phyloP scores from a whole-genome alignment of 2,113 vertebrate genomes.

The Motacilla tschutschensis region DNA sequence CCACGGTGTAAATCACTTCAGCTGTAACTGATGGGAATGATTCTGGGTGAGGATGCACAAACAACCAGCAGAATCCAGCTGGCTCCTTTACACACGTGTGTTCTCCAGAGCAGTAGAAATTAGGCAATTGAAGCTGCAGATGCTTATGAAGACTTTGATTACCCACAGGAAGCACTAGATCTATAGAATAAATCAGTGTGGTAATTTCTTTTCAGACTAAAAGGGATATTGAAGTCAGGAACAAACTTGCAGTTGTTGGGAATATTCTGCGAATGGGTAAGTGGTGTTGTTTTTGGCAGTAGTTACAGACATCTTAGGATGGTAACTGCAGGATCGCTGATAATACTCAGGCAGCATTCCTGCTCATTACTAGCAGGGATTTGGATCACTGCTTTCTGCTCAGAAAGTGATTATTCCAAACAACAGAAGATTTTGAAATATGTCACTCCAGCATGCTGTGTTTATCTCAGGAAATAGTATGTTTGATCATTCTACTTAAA shows the following conservation, averaged over 20 bases:
- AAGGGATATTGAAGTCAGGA: conserved; percentile 46
- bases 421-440: background rate
- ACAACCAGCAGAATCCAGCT: conserved; percentile 11
- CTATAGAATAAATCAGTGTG: conserved; percentile 35
- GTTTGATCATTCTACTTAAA: conserved; percentile 3
- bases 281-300: conserved; percentile 41
- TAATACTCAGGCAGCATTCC: conserved; percentile 17
- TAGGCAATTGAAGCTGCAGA: conserved; percentile 23
- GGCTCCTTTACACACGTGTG: background rate
- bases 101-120: background rate
- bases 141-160: conserved; percentile 47
- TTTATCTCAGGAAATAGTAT: background rate
- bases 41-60: conserved; percentile 5
- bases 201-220: conserved; percentile 40
- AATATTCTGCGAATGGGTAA: conserved; percentile 21
- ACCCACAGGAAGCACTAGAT: conserved; percentile 38
- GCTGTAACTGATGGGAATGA: conserved; percentile 21
- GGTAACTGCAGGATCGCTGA: conserved; percentile 34
- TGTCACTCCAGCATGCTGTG: background rate
- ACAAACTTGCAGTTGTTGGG: conserved; percentile 45
- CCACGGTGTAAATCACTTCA: background rate
- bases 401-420: background rate
- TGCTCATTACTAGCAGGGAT: conserved; percentile 20
- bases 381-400: conserved; percentile 31
- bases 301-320: conserved; percentile 17